Evolutionary conservation across 1,140 invertebrate genomes (phyloP).

Genomic region (Lanistes nyassanus): DNA sequence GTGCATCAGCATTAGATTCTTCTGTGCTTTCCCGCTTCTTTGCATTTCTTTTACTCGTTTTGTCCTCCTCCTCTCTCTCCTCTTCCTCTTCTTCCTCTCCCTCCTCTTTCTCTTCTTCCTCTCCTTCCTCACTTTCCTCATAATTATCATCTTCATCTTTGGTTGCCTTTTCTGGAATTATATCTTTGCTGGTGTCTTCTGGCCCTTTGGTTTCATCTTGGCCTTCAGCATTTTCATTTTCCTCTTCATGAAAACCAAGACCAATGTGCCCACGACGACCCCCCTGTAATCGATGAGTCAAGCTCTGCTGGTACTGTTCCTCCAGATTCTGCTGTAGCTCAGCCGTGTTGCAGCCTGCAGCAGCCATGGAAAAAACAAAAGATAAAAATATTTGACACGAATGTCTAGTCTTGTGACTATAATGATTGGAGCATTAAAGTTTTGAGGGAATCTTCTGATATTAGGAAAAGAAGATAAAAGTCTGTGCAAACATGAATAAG

Average conservation of each 20-base stretch:
- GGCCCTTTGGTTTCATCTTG: slow-evolving; percentile 38
- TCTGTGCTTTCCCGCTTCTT: slow-evolving; percentile 17
- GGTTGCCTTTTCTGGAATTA: slow-evolving; percentile 38
- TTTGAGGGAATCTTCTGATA: too few relatives aligned
- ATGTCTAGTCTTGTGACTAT: too few relatives aligned
- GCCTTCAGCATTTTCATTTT: slow-evolving; percentile 25
- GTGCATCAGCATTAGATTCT: not conserved
- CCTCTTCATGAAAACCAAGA: slow-evolving; percentile 53
- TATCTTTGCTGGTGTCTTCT: slow-evolving; percentile 18
- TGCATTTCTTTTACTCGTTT: not conserved
- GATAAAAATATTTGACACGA: slow-evolving; percentile 23
- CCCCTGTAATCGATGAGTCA: slow-evolving; percentile 54
- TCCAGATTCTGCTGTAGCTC: slow-evolving; percentile 52
- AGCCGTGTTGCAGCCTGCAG: slow-evolving; percentile 43
- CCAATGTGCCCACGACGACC: slow-evolving; percentile 54
- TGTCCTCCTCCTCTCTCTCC: not conserved
- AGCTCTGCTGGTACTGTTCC: slow-evolving; percentile 58
- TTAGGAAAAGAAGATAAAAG: too few relatives aligned
- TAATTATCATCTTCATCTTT: slow-evolving; percentile 33
- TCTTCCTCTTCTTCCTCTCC: slow-evolving; percentile 9
- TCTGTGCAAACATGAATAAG: too few relatives aligned
- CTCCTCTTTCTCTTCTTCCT: slow-evolving; percentile 29
- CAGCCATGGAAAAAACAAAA: slow-evolving; percentile 28
- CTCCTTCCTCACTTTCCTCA: slow-evolving; percentile 32
- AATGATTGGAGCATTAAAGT: too few relatives aligned